Percentiles rank a stretch among this genome's conserved stretches.
phyloP scores from a whole-genome alignment of 2,888 invertebrate genomes.

The Acleris cristana region DNA sequence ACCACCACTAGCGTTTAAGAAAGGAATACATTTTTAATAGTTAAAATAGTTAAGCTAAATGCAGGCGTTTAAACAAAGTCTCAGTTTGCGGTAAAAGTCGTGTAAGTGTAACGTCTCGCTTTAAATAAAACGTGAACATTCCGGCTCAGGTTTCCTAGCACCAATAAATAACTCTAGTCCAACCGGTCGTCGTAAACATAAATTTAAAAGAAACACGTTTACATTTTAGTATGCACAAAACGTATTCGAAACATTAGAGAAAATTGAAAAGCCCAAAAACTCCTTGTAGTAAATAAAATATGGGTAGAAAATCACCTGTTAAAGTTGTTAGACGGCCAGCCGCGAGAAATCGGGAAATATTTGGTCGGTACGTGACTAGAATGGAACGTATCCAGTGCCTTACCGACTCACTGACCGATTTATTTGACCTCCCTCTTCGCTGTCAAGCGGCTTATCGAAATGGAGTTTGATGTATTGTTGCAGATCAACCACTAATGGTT shows the following conservation, averaged over 20 bases:
- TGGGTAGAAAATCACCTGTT: constrained; percentile 45
- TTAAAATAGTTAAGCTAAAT: too few relatives aligned
- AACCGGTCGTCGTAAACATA: constrained; percentile 21
- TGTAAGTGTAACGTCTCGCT: background rate
- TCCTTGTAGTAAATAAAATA: constrained; percentile 42
- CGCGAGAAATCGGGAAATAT: constrained; percentile 47
- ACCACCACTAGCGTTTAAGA: too few relatives aligned
- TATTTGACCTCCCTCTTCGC: constrained; percentile 35
- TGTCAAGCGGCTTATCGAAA: constrained; percentile 30
- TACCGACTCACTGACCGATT: constrained; percentile 35
- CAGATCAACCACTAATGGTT: constrained; percentile 35
- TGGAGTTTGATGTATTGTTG: constrained; percentile 33
- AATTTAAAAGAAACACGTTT: constrained; percentile 24
- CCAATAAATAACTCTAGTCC: constrained; percentile 16
- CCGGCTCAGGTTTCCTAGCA: constrained; percentile 5
- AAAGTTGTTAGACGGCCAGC: constrained; percentile 44
- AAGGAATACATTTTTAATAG: too few relatives aligned
- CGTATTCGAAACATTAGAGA: constrained; percentile 35
- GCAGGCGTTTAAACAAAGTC: background rate
- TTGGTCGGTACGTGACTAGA: constrained; percentile 46
- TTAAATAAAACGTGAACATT: constrained; percentile 11
- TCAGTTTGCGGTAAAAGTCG: background rate
- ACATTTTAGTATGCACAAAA: constrained; percentile 16
- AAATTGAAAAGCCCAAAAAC: constrained; percentile 42
- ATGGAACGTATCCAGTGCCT: constrained; percentile 37